Evolutionary conservation across 2,888 invertebrate genomes (phyloP).

Genomic region (Loripinus fragilis): DNA sequence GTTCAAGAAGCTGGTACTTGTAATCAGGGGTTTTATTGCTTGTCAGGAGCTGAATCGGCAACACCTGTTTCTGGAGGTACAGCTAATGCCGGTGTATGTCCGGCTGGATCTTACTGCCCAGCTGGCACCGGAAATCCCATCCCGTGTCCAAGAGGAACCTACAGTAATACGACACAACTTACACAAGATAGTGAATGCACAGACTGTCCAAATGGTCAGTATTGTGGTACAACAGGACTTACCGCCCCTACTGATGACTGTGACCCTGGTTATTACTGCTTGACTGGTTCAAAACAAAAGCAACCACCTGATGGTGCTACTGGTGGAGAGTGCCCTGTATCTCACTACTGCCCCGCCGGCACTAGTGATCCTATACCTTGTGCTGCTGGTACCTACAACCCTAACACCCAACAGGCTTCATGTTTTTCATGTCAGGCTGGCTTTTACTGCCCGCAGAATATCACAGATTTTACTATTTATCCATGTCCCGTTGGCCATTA

Average conservation of each 20-base stretch:
- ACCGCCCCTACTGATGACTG: conserved; percentile 76
- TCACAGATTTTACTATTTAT: conserved; percentile 71
- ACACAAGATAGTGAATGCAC: conserved; percentile 64
- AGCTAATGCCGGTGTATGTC: conserved; percentile 79
- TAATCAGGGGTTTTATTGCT: conserved; percentile 76
- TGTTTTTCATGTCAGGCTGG: conserved; percentile 75
- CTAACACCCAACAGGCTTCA: conserved; percentile 6
- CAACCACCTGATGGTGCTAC: conserved; percentile 70
- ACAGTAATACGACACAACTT: conserved; percentile 67
- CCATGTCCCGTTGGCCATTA: conserved; percentile 80
- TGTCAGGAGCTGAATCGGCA: conserved; percentile 72
- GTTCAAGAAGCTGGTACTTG: conserved; percentile 73
- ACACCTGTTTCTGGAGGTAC: conserved; percentile 68
- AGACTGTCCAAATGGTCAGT: conserved; percentile 71
- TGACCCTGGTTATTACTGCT: conserved; percentile 75
- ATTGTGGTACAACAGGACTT: conserved; percentile 74
- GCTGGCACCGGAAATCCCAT: conserved; percentile 68
- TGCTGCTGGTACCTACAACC: conserved; percentile 68
- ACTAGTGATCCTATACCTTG: conserved; percentile 77
- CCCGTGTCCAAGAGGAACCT: conserved; percentile 77
- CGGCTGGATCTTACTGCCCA: conserved; percentile 78
- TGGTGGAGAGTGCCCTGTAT: conserved; percentile 77
- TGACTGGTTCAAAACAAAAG: conserved; percentile 70
- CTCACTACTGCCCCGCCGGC: conserved; percentile 78
- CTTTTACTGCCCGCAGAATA: conserved; percentile 77